Conservation (phyloP, 2,797 vertebrate genomes). For the Propithecus deckenii region DNA sequence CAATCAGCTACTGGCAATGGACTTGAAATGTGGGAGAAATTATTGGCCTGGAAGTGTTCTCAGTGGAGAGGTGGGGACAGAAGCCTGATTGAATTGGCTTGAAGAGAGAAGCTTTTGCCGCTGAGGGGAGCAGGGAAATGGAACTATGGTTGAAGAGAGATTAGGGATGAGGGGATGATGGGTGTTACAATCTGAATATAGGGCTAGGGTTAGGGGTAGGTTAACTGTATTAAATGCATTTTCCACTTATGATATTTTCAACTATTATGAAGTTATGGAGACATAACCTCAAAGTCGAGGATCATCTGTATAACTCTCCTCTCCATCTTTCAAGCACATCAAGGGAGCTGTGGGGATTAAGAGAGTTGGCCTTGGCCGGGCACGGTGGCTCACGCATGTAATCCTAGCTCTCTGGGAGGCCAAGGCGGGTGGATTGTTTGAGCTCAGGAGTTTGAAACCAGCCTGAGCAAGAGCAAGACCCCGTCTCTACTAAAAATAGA, state of each 20-base stretch:
- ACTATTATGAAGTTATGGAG: background rate
- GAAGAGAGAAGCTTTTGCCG: background rate
- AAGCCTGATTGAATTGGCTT: background rate
- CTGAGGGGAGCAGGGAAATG: background rate
- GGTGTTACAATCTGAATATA: background rate
- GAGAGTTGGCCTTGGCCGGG: background rate
- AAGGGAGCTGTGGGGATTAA: background rate
- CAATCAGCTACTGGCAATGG: background rate
- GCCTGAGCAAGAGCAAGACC: no score
- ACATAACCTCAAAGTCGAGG: background rate
- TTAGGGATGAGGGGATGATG: background rate
- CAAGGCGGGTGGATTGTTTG: no score
- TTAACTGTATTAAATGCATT: background rate
- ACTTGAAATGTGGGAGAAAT: background rate
- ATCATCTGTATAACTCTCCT: background rate
- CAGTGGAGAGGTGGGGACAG: background rate
- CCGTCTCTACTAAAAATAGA: no score
- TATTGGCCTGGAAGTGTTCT: background rate
- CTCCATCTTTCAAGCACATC: background rate
- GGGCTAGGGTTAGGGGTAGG: background rate
- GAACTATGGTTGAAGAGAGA: background rate
- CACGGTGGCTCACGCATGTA: no score
- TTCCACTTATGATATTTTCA: background rate
- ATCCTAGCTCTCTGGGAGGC: no score
- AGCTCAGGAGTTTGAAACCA: no score